phyloP scores from a whole-genome alignment of 1,140 invertebrate genomes.

The Hylyphantes graminicola region DNA sequence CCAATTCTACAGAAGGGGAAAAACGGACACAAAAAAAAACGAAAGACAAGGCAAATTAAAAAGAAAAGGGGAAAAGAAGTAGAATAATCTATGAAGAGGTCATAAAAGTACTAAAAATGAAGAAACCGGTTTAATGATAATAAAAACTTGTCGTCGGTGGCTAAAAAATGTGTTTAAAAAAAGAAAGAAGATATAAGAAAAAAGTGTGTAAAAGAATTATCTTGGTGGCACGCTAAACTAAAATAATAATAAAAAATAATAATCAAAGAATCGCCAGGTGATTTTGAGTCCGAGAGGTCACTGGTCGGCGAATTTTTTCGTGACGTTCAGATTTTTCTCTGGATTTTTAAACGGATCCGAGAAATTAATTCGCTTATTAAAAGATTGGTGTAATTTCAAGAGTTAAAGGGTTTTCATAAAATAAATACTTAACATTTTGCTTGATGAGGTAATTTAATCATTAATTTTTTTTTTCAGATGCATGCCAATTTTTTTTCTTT shows the following conservation, averaged over 20 bases:
- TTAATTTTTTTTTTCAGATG: too few species aligned
- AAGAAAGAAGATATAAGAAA: constrained; percentile 47
- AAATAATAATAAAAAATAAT: constrained; percentile 45
- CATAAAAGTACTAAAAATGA: constrained; percentile 58
- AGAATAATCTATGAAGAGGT: constrained; percentile 57
- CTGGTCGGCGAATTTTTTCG: constrained; percentile 36
- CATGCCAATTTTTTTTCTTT: too few species aligned
- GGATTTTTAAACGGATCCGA: not conserved
- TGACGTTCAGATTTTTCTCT: constrained; percentile 10
- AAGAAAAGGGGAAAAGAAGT: constrained; percentile 14
- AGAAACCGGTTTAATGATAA: constrained; percentile 59
- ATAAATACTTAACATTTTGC: too few species aligned
- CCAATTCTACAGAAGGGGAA: not conserved
- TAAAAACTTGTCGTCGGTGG: constrained; percentile 55
- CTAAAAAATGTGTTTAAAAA: constrained; percentile 51
- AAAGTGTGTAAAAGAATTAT: constrained; percentile 56
- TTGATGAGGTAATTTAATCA: too few species aligned
- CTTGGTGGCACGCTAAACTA: constrained; percentile 47
- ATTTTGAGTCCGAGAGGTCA: constrained; percentile 52
- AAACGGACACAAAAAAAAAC: not conserved
- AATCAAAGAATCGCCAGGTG: constrained; percentile 24
- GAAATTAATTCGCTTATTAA: not conserved
- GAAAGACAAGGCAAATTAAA: constrained; percentile 30
- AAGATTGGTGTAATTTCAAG: too few species aligned
- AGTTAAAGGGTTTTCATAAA: too few species aligned